Percentiles rank a stretch among this genome's conserved stretches.
phyloP scores from a whole-genome alignment of 2,113 vertebrate genomes.

The Scortum barcoo region DNA sequence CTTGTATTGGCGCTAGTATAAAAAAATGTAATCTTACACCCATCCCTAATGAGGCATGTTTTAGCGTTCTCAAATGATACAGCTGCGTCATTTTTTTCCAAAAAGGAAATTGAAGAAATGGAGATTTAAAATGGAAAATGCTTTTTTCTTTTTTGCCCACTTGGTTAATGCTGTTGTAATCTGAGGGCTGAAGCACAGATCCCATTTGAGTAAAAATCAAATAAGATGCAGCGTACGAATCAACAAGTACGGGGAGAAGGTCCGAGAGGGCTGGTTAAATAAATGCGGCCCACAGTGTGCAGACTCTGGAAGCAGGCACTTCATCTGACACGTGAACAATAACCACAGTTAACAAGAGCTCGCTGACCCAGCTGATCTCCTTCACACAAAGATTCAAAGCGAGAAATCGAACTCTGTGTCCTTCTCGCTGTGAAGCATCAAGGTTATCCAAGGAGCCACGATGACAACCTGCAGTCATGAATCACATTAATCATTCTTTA shows the following conservation, averaged over 20 bases:
- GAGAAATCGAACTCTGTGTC: background rate
- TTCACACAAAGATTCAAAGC: conserved; percentile 1
- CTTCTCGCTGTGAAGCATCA: background rate
- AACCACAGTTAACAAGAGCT: conserved; percentile 18
- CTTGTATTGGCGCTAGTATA: background rate
- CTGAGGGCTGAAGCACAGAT: background rate
- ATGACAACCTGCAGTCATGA: conserved; percentile 19
- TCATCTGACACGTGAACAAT: conserved; percentile 41
- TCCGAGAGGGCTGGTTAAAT: conserved; percentile 4
- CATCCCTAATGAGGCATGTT: background rate
- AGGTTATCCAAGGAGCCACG: conserved; percentile 9
- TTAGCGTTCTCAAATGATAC: background rate
- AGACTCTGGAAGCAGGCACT: background rate
- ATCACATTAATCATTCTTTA: conserved; percentile 13
- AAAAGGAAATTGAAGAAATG: background rate
- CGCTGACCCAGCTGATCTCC: background rate
- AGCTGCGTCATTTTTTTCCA: background rate
- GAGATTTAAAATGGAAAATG: background rate
- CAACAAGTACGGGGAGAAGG: background rate
- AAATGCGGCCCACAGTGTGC: background rate
- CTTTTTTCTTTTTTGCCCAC: too few relatives aligned
- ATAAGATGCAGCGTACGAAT: background rate
- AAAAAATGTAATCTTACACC: background rate
- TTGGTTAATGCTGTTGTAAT: background rate
- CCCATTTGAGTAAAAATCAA: background rate